Evolutionary conservation across 1,140 invertebrate genomes (phyloP).

Genomic region (Spodoptera frugiperda): DNA sequence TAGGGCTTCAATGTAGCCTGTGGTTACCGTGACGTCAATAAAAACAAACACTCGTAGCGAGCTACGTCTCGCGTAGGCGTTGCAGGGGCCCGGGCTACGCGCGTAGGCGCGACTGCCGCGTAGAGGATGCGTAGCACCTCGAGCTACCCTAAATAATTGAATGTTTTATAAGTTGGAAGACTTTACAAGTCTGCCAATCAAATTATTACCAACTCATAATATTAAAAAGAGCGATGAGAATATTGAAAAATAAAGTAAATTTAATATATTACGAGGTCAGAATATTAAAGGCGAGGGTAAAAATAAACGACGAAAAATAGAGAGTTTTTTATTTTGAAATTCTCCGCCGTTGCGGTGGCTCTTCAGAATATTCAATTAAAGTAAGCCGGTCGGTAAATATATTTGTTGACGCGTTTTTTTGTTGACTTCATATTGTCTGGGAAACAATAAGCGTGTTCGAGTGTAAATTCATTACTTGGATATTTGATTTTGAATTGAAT

Average conservation of each 20-base stretch:
- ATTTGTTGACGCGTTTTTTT: slow-evolving; percentile 5
- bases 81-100: slow-evolving; percentile 33
- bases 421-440: slow-evolving; percentile 6
- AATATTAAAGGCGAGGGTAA: slow-evolving; percentile 24
- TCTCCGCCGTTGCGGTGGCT: not conserved
- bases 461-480: slow-evolving; percentile 10
- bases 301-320: slow-evolving; percentile 22
- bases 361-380: slow-evolving; percentile 36
- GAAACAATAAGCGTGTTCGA: slow-evolving; percentile 6
- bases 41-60: slow-evolving; percentile 40
- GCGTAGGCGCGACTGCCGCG: slow-evolving; percentile 43
- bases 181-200: slow-evolving; percentile 20
- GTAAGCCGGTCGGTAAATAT: slow-evolving; percentile 31
- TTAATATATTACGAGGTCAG: slow-evolving; percentile 40
- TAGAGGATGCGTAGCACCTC: slow-evolving; percentile 21
- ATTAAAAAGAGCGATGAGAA: slow-evolving; percentile 24
- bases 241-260: slow-evolving; percentile 39
- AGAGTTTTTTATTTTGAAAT: slow-evolving; percentile 12
- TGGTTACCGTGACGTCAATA: slow-evolving; percentile 25
- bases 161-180: slow-evolving; percentile 15
- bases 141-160: slow-evolving; percentile 39
- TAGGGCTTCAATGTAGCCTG: slow-evolving; percentile 4
- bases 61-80: slow-evolving; percentile 47
- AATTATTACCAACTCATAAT: slow-evolving; percentile 32
- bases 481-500: slow-evolving; percentile 19